A percentile compares a stretch with the other conserved stretches of the same genome.
Evolutionary conservation across 2,888 invertebrate species (phyloP).

Genomic region (Watsonalla binaria): DNA sequence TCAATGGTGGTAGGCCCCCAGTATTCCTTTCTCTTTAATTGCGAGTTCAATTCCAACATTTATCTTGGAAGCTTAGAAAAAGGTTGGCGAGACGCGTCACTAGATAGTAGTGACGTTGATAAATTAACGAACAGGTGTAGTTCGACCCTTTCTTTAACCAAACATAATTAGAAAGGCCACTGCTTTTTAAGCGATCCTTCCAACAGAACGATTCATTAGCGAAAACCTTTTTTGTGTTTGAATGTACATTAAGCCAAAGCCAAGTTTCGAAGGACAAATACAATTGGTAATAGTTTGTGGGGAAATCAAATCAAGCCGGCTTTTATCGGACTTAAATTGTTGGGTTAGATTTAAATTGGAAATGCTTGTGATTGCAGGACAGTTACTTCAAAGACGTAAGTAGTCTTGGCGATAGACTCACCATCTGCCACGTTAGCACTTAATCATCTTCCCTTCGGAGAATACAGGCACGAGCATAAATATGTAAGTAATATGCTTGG

Average conservation of each 20-base stretch:
- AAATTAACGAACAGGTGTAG: conserved; percentile 33
- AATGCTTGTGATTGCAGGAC: not conserved
- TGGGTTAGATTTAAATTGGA: too few species aligned
- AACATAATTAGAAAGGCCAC: conserved; percentile 25
- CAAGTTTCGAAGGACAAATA: not conserved
- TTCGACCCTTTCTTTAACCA: conserved; percentile 29
- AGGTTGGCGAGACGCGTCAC: not conserved
- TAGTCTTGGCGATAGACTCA: too few species aligned
- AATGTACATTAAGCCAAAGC: not conserved
- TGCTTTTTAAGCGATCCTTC: not conserved
- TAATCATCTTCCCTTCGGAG: too few species aligned
- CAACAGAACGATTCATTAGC: not conserved
- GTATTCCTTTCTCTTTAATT: not conserved
- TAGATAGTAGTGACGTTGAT: conserved; percentile 23
- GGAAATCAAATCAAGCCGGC: not conserved
- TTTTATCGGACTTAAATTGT: too few species aligned
- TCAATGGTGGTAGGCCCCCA: too few species aligned
- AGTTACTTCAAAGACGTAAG: not conserved
- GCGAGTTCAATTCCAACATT: conserved; percentile 2
- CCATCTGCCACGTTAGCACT: too few species aligned
- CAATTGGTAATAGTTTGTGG: not conserved
- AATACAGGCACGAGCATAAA: too few species aligned
- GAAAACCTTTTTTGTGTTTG: not conserved
- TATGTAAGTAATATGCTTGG: too few species aligned
- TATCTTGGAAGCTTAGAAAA: not conserved